These are phyloP conservation scores for Masticophis lateralis DNA, from an alignment of 2,797 vertebrate species.

Conservation along the genomic window DNA sequence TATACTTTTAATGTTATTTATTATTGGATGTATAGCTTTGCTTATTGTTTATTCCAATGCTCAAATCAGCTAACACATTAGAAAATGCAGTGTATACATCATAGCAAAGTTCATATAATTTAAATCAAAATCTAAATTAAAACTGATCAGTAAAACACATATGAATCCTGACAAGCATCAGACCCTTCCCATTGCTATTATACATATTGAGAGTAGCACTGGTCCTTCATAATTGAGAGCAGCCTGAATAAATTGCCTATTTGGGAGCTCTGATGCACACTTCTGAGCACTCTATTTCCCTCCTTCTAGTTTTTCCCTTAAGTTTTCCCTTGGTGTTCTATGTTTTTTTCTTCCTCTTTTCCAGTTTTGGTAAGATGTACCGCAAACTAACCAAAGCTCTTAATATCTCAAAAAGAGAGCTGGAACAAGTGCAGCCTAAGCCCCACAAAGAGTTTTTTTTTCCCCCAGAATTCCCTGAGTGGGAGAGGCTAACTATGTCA, in stretches of 20 bases:
- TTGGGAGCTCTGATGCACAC: neutral
- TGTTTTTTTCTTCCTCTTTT: neutral
- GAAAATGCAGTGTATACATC: neutral
- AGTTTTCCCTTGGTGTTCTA: neutral
- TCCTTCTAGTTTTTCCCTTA: neutral
- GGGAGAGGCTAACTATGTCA: neutral
- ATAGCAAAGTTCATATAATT: neutral
- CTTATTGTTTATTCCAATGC: neutral
- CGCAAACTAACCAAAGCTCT: neutral
- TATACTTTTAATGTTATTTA: neutral
- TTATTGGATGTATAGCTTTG: neutral
- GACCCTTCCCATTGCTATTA: neutral
- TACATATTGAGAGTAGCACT: neutral
- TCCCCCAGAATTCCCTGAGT: neutral
- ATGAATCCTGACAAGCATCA: neutral
- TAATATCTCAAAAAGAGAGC: neutral
- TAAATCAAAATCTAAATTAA: neutral
- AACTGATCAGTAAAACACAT: neutral
- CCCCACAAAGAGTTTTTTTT: neutral
- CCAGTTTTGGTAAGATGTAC: neutral
- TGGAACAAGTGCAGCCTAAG: neutral
- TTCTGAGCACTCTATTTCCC: neutral
- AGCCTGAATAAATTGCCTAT: neutral
- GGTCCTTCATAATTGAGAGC: neutral
- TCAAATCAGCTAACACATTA: neutral